Percentiles rank a stretch among this genome's conserved stretches.
phyloP scores from a whole-genome alignment of 2,888 invertebrate species.

The Glaucopsyche alexis region DNA sequence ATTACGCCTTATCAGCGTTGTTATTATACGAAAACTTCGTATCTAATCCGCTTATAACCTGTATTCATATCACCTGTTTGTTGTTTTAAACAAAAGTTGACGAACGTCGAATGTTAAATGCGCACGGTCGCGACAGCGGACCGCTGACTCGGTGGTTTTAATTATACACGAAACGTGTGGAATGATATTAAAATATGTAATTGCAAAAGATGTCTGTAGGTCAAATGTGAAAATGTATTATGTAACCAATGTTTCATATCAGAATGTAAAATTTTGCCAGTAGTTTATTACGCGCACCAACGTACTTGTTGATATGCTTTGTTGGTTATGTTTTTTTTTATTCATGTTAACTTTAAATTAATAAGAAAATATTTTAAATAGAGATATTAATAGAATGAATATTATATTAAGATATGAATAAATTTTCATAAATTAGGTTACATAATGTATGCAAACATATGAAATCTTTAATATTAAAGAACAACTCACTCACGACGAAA shows the following conservation, averaged over 20 bases:
- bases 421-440: neutral
- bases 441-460: neutral
- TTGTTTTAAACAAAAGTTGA: constrained; percentile 27
- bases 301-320: neutral
- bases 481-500: neutral
- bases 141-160: neutral
- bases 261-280: constrained; percentile 7
- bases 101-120: neutral
- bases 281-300: neutral
- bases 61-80: constrained; percentile 32
- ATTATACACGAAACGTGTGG: neutral
- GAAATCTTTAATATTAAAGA: neutral
- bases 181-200: constrained; percentile 22
- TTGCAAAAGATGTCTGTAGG: constrained; percentile 25
- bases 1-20: constrained; percentile 35
- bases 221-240: constrained; percentile 29
- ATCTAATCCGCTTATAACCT: constrained; percentile 35
- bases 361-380: neutral
- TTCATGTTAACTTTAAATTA: neutral
- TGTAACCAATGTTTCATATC: constrained; percentile 14
- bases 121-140: neutral
- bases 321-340: neutral
- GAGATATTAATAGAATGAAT: neutral
- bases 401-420: neutral
- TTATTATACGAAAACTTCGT: constrained; percentile 33